Percentiles rank a stretch among this genome's conserved stretches.
phyloP scores from a whole-genome alignment of 1,140 invertebrate species.

The Bombus waltoni region DNA sequence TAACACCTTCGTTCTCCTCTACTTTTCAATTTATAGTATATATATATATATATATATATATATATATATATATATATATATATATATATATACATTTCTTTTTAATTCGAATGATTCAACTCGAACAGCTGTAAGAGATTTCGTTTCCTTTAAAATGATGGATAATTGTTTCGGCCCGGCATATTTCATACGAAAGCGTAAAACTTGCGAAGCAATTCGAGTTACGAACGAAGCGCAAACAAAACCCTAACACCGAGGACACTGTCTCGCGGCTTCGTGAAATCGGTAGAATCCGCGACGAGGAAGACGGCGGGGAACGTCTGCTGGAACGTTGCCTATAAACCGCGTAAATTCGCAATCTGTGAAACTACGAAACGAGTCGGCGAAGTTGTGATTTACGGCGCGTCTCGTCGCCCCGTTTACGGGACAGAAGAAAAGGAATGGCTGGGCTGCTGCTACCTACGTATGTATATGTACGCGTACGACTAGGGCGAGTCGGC shows the following conservation, averaged over 20 bases:
- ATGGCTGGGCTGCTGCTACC: background rate
- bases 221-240: background rate
- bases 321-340: constrained; percentile 14
- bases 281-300: background rate
- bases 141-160: no score
- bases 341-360: constrained; percentile 72
- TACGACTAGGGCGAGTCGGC: background rate
- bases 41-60: no score
- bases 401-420: constrained; percentile 25
- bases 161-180: no score
- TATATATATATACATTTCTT: no score
- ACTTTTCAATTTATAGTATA: no score
- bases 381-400: constrained; percentile 71
- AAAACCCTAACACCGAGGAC: background rate
- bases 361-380: constrained; percentile 69
- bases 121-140: no score
- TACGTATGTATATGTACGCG: background rate
- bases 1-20: no score
- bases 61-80: no score
- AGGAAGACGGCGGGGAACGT: background rate
- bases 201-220: background rate
- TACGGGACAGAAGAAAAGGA: constrained; percentile 1
- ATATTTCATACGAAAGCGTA: no score
- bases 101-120: no score
- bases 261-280: background rate